Conservation (phyloP, 2,797 vertebrate genomes). For the Sternarchorhynchus goeldii region DNA sequence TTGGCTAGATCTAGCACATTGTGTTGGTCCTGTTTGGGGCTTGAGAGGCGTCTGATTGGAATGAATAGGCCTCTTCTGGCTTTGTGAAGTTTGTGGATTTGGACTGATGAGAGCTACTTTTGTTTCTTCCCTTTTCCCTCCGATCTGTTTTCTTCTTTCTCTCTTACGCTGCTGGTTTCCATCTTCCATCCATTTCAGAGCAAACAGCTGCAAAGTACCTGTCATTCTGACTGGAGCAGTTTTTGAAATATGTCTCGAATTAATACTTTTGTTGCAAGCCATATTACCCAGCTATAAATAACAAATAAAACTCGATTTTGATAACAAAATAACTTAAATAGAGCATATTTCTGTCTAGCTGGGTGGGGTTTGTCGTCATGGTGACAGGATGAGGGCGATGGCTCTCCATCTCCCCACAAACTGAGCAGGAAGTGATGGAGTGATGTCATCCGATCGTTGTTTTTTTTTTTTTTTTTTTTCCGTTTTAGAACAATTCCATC, state of each 20-base stretch:
- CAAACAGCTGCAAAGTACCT: conserved; percentile 46
- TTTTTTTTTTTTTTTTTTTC: conserved; percentile 28
- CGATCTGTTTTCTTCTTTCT: neutral
- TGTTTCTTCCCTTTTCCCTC: neutral
- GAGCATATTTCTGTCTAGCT: neutral
- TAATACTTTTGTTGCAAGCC: conserved; percentile 28
- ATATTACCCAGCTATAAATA: conserved; percentile 2
- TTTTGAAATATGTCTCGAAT: conserved; percentile 22
- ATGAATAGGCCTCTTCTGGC: conserved; percentile 43
- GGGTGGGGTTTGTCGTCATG: too few relatives aligned
- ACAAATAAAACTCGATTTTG: conserved; percentile 17
- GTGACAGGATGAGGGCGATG: neutral
- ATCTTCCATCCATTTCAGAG: conserved; percentile 40
- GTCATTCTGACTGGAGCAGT: conserved; percentile 41
- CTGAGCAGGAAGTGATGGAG: conserved; percentile 28
- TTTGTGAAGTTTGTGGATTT: conserved; percentile 52
- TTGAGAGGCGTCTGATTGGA: conserved; percentile 57
- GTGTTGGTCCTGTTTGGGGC: conserved; percentile 69
- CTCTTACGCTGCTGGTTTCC: conserved; percentile 8
- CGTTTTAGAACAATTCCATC: conserved; percentile 88
- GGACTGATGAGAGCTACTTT: conserved; percentile 46
- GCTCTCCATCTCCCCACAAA: too few relatives aligned
- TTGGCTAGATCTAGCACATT: conserved; percentile 74
- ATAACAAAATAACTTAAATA: neutral
- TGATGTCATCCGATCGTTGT: conserved; percentile 53